A percentile compares a stretch with the other conserved stretches of the same genome.
phyloP scores from a whole-genome alignment of 2,797 vertebrate genomes.

The Eutrigla gurnardus region DNA sequence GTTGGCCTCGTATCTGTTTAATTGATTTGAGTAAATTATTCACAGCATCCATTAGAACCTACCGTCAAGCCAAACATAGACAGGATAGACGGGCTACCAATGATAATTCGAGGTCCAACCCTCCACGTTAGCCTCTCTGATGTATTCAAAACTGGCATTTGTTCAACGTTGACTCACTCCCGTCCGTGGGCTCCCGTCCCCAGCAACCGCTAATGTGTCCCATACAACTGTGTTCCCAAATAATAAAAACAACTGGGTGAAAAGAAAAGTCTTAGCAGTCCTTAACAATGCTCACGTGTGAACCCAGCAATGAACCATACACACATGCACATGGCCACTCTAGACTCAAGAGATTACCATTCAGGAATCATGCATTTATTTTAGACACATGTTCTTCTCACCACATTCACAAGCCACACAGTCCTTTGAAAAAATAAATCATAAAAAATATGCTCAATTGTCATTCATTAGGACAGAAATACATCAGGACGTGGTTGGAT shows the following conservation, averaged over 20 bases:
- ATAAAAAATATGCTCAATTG: conserved; percentile 31
- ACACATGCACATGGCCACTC: not conserved
- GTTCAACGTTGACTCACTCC: conserved; percentile 7
- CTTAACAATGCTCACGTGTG: conserved; percentile 22
- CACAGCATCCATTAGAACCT: conserved; percentile 35
- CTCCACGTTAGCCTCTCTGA: conserved; percentile 15
- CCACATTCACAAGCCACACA: conserved; percentile 7
- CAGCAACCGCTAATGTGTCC: not conserved
- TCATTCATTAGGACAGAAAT: conserved; percentile 52
- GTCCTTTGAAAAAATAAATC: conserved; percentile 17
- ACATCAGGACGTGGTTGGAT: conserved; percentile 29
- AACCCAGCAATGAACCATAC: conserved; percentile 13
- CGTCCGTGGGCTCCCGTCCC: not conserved
- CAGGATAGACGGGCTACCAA: conserved; percentile 1
- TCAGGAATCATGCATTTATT: not conserved
- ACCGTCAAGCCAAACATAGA: conserved; percentile 33
- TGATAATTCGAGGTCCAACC: conserved; percentile 5
- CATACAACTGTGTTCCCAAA: conserved; percentile 4
- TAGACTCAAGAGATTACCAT: not conserved
- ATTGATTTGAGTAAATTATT: conserved; percentile 49
- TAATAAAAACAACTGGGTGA: conserved; percentile 1
- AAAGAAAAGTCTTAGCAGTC: conserved; percentile 12
- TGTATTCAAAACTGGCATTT: conserved; percentile 23
- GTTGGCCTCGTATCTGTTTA: conserved; percentile 31
- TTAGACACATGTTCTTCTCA: conserved; percentile 19